These are phyloP conservation scores for Drosophila paulistorum DNA, from an alignment of 1,140 invertebrate species.

Conservation along the genomic window DNA sequence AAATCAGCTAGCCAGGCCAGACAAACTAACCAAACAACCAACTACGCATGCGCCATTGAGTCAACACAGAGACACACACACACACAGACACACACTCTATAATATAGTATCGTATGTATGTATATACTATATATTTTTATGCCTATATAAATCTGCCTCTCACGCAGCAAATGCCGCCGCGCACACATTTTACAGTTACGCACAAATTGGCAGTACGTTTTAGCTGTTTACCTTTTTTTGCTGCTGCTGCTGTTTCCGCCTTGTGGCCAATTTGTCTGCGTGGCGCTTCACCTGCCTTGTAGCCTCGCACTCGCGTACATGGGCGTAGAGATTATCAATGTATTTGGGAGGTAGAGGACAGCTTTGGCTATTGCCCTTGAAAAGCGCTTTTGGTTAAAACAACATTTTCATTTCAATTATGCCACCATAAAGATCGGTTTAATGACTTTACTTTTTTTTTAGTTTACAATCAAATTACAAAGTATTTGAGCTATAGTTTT, in stretches of 20 bases:
- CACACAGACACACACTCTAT: too few species aligned
- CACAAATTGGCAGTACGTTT: conserved; percentile 36
- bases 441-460: too few species aligned
- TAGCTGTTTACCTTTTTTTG: conserved; percentile 47
- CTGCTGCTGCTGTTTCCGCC: conserved; percentile 41
- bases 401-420: too few species aligned
- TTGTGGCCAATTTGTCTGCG: conserved; percentile 52
- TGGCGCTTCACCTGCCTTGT: conserved; percentile 39
- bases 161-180: conserved; percentile 15
- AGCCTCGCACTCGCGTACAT: conserved; percentile 3
- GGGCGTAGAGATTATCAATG: background rate
- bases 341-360: background rate
- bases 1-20: background rate
- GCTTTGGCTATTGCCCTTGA: background rate
- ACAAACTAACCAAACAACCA: background rate
- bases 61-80: background rate
- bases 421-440: too few species aligned
- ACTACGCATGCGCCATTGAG: conserved; percentile 61
- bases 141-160: conserved; percentile 5
- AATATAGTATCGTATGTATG: background rate
- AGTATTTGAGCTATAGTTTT: too few species aligned
- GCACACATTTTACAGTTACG: conserved; percentile 79
- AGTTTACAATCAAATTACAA: too few species aligned
- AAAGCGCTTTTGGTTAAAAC: too few species aligned
- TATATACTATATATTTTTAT: background rate